Percentiles rank a stretch among this genome's conserved stretches.
Conservation (phyloP, 1,140 invertebrate species). For the Periplaneta americana region DNA sequence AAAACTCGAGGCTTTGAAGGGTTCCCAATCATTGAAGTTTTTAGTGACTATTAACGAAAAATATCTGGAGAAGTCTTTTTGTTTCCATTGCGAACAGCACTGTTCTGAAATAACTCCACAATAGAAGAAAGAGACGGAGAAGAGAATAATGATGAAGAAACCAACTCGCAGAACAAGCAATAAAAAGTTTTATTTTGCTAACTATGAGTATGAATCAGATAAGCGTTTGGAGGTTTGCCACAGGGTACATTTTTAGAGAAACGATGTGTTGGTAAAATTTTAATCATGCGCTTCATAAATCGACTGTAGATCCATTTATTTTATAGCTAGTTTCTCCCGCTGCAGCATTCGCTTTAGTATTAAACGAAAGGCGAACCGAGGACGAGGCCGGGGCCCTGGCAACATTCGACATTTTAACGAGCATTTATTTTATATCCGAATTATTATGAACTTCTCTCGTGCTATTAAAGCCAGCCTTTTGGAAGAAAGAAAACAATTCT, state of each 20-base stretch:
- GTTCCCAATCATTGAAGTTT: background rate
- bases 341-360: background rate
- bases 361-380: background rate
- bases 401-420: background rate
- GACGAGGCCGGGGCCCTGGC: no score
- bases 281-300: background rate
- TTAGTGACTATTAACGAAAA: background rate
- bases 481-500: no score
- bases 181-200: background rate
- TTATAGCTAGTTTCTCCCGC: background rate
- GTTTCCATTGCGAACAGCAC: background rate
- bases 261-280: background rate
- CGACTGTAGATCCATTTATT: background rate
- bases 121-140: background rate
- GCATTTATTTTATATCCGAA: background rate
- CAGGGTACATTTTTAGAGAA: background rate
- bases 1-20: background rate
- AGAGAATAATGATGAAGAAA: background rate
- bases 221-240: background rate
- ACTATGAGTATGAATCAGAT: background rate
- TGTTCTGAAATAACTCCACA: background rate
- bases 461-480: background rate
- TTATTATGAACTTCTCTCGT: background rate
- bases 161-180: background rate
- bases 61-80: no score